A percentile compares a stretch with the other conserved stretches of the same genome.
Evolutionary conservation across 2,113 vertebrate genomes (phyloP).

Genomic region (Porphyrio hochstetteri): DNA sequence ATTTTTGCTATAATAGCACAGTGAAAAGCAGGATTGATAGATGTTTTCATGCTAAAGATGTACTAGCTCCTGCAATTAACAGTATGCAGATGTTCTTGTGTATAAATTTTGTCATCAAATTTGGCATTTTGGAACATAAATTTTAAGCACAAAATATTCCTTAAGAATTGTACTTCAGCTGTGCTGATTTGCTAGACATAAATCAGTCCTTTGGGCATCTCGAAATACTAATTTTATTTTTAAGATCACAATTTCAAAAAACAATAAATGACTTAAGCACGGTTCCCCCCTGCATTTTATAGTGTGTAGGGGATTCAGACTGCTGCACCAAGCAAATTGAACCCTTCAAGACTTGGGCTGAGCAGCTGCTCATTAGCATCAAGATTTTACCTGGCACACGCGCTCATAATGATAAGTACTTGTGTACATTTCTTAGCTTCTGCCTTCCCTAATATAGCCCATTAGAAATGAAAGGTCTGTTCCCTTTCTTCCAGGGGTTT

Average conservation of each 20-base stretch:
- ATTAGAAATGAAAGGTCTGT: neutral
- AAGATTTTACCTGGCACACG: constrained; percentile 33
- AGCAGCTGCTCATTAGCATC: constrained; percentile 43
- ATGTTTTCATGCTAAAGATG: neutral
- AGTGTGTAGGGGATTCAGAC: neutral
- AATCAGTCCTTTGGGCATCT: neutral
- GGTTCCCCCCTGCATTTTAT: neutral
- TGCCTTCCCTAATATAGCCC: constrained; percentile 25
- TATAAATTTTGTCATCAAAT: neutral
- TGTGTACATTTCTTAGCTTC: neutral
- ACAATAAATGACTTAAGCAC: neutral
- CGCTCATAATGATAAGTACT: neutral
- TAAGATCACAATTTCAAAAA: neutral
- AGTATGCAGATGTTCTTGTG: neutral
- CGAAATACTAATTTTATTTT: neutral
- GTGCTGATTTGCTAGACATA: neutral
- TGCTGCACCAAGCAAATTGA: neutral
- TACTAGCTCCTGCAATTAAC: neutral
- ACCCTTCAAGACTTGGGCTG: neutral
- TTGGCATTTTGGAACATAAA: neutral
- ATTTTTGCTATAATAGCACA: neutral
- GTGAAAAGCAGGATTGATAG: neutral
- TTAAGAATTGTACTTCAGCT: neutral
- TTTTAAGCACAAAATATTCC: neutral
- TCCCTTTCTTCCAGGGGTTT: neutral